Percentiles rank a stretch among this genome's conserved stretches.
Evolutionary conservation across 1,140 invertebrate species (phyloP).

Genomic region (Drosophila tristis): DNA sequence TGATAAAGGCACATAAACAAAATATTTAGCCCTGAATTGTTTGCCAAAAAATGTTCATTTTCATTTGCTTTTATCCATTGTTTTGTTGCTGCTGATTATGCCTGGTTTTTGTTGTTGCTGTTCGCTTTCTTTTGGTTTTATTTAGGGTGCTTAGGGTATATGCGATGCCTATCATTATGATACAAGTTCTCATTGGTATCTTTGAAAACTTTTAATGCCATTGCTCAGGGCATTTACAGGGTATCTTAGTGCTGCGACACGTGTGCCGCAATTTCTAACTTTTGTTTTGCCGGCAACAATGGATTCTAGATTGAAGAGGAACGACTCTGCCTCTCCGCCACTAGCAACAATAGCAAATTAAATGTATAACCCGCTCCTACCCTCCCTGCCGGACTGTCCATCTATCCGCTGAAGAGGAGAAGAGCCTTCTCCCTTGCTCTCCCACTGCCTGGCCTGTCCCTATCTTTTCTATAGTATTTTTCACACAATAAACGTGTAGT

Average conservation of each 20-base stretch:
- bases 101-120: constrained; percentile 24
- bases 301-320: constrained; percentile 10
- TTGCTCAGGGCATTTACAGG: neutral
- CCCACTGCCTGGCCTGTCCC: neutral
- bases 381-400: neutral
- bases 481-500: constrained; percentile 77
- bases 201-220: neutral
- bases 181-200: constrained; percentile 7
- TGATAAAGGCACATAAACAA: constrained; percentile 78
- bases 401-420: too few relatives aligned
- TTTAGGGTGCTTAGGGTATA: too few relatives aligned
- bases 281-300: constrained; percentile 73
- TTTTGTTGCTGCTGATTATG: constrained; percentile 55
- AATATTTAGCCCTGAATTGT: constrained; percentile 82
- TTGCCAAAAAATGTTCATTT: constrained; percentile 78
- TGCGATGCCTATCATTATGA: too few relatives aligned
- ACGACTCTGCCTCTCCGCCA: constrained; percentile 13
- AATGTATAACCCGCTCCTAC: constrained; percentile 53
- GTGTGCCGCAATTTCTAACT: neutral
- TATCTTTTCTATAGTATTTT: constrained; percentile 54
- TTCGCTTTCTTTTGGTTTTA: constrained; percentile 16
- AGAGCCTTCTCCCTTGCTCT: too few relatives aligned
- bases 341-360: constrained; percentile 64
- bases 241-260: too few relatives aligned
- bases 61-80: constrained; percentile 31